Percentiles rank a stretch among this genome's conserved stretches.
Evolutionary conservation across 1,140 invertebrate genomes (phyloP).

Genomic region (Galendromus occidentalis): DNA sequence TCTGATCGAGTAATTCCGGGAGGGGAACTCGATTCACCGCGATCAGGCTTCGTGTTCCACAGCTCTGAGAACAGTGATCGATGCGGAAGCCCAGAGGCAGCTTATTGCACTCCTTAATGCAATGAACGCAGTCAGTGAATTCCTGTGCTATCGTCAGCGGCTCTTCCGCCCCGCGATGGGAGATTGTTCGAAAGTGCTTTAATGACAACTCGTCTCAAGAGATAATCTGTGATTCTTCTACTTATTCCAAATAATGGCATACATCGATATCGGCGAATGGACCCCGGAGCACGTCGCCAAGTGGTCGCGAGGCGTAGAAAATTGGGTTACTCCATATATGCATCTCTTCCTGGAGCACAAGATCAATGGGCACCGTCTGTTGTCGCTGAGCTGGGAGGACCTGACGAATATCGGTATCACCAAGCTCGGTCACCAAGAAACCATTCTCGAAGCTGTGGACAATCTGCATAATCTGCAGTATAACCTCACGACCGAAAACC

Average conservation of each 20-base stretch:
- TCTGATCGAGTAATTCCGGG: too few relatives aligned
- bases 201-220: too few relatives aligned
- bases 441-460: conserved; percentile 71
- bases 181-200: too few relatives aligned
- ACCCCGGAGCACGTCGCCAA: conserved; percentile 75
- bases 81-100: too few relatives aligned
- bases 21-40: too few relatives aligned
- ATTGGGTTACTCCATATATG: conserved; percentile 53
- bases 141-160: too few relatives aligned
- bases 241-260: conserved; percentile 18
- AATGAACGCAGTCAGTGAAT: too few relatives aligned
- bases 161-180: too few relatives aligned
- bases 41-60: too few relatives aligned
- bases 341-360: conserved; percentile 55
- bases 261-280: conserved; percentile 72
- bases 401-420: conserved; percentile 59
- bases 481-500: conserved; percentile 67
- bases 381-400: conserved; percentile 62
- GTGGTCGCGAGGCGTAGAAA: conserved; percentile 73
- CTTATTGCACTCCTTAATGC: too few relatives aligned
- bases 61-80: too few relatives aligned
- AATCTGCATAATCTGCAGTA: conserved; percentile 74
- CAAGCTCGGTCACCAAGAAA: conserved; percentile 74
- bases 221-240: too few relatives aligned
- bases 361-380: conserved; percentile 55